These are phyloP conservation scores for Malurus leucopterus DNA, from an alignment of 2,797 vertebrate species.

Conservation along the genomic window DNA sequence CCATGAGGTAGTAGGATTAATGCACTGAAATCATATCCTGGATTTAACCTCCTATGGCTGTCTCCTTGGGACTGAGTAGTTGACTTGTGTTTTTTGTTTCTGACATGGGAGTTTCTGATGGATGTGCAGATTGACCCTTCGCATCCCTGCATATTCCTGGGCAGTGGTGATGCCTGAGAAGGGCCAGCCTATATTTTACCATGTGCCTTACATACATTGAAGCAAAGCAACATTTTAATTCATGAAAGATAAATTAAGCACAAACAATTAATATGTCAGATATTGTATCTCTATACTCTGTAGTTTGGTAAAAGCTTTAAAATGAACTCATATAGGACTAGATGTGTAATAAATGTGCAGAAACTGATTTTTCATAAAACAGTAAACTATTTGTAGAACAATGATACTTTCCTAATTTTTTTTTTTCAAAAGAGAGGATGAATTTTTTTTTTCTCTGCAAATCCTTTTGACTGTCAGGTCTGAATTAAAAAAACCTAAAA, in stretches of 20 bases:
- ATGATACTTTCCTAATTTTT: not conserved
- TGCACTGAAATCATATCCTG: constrained; percentile 2
- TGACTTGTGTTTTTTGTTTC: not conserved
- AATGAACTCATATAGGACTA: not conserved
- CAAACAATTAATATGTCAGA: not conserved
- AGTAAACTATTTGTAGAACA: not conserved
- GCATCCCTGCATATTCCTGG: not conserved
- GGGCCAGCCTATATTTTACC: not conserved
- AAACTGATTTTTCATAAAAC: not conserved
- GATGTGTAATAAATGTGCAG: not conserved
- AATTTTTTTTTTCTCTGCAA: not conserved
- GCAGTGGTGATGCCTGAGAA: not conserved
- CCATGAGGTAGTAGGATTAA: not conserved
- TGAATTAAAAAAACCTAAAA: not conserved
- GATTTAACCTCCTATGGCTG: not conserved
- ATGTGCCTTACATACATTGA: rapidly evolving
- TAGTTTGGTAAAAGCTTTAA: not conserved
- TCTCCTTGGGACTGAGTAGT: not conserved
- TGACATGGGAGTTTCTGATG: not conserved
- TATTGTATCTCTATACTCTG: not conserved
- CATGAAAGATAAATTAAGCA: not conserved
- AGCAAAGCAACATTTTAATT: not conserved
- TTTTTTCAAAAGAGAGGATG: not conserved
- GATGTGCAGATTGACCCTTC: not conserved
- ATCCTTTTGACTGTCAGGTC: not conserved